Evolutionary conservation across 2,797 vertebrate genomes (phyloP).

Genomic region (Hafferia zeledoni): DNA sequence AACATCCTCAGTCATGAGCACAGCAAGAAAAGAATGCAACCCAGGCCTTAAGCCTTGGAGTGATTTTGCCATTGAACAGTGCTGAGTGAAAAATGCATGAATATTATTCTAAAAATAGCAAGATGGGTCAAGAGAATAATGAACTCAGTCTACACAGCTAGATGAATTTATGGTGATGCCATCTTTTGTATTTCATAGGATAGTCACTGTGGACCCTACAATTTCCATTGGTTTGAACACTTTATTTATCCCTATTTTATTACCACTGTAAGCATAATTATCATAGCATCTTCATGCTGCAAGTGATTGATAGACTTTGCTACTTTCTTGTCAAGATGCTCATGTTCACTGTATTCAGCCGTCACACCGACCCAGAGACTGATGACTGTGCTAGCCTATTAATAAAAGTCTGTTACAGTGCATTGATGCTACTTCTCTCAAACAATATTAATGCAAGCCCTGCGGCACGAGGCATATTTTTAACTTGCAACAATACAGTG

Average conservation of each 20-base stretch:
- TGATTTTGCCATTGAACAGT: neutral
- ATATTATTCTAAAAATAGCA: conserved; percentile 24
- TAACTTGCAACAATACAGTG: neutral
- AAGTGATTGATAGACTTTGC: conserved; percentile 46
- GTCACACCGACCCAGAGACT: conserved; percentile 22
- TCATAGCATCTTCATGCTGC: conserved; percentile 20
- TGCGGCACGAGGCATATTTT: neutral
- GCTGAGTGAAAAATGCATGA: conserved; percentile 7
- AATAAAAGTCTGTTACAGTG: conserved; percentile 52
- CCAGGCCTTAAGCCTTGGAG: neutral
- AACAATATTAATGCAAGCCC: conserved; percentile 38
- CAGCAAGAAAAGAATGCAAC: neutral
- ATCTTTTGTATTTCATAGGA: conserved; percentile 2
- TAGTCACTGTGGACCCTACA: neutral
- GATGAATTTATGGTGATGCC: neutral
- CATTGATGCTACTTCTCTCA: conserved; percentile 30
- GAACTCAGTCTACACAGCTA: neutral
- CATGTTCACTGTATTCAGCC: conserved; percentile 17
- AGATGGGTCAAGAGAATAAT: conserved; percentile 32
- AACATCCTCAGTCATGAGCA: neutral
- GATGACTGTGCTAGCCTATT: conserved; percentile 45
- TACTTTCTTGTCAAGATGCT: conserved; percentile 42
- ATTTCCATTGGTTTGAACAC: conserved; percentile 15
- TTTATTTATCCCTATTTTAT: conserved; percentile 55
- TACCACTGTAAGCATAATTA: conserved; percentile 56